phyloP scores from a whole-genome alignment of 2,888 invertebrate genomes.

The Calameuta idolon region DNA sequence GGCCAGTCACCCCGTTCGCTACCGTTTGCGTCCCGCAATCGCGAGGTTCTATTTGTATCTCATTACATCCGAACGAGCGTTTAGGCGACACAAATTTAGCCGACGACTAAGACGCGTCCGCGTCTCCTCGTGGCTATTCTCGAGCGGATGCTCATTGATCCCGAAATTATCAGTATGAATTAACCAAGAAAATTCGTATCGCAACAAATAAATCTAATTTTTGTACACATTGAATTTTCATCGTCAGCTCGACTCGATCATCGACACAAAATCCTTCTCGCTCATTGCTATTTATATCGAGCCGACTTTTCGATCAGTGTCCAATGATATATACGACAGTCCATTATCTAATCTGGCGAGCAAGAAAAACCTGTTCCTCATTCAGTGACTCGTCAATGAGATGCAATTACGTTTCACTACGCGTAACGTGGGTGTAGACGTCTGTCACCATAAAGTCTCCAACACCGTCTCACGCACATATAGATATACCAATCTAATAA shows the following conservation, averaged over 20 bases:
- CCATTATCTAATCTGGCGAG: not conserved
- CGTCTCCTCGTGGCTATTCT: conserved; percentile 13
- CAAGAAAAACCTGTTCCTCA: not conserved
- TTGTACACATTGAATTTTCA: not conserved
- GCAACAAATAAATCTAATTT: not conserved
- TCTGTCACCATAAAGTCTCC: not conserved
- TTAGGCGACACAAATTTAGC: conserved; percentile 26
- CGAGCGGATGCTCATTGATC: conserved; percentile 17
- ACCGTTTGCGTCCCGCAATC: conserved; percentile 47
- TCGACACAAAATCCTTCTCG: not conserved
- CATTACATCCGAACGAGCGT: conserved; percentile 56
- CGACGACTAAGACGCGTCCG: conserved; percentile 1
- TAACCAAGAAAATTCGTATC: not conserved
- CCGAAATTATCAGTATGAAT: conserved; percentile 1
- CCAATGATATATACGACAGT: not conserved
- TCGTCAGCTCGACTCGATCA: not conserved
- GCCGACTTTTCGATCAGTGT: not conserved
- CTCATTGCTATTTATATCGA: not conserved
- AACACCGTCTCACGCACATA: not conserved
- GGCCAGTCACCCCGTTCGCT: conserved; percentile 58
- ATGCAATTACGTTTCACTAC: not conserved
- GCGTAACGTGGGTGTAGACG: not conserved
- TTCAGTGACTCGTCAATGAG: not conserved
- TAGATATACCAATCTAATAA: too few species aligned
- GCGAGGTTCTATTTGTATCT: conserved; percentile 59